Conservation (phyloP, 2,113 vertebrate species). For the Actenoides lindsayi region DNA sequence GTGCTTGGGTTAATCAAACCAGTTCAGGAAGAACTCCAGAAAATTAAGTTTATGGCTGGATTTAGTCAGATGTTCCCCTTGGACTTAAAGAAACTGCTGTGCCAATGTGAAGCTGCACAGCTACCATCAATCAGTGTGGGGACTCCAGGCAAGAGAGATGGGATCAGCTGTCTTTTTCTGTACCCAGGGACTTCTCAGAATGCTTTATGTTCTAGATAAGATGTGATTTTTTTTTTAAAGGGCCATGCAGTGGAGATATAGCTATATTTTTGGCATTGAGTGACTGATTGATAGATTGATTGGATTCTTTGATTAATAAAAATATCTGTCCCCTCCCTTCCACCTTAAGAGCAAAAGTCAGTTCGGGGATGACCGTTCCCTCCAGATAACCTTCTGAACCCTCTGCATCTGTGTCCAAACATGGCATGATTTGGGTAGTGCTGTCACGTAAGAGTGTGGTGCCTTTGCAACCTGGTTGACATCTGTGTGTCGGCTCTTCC, state of each 20-base stretch:
- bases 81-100: not conserved
- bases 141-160: not conserved
- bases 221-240: constrained; percentile 65
- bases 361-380: not conserved
- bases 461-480: not conserved
- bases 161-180: not conserved
- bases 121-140: not conserved
- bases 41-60: not conserved
- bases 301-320: not conserved
- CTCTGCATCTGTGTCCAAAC: not conserved
- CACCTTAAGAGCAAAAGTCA: not conserved
- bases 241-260: not conserved
- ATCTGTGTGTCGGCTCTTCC: not conserved
- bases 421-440: not conserved
- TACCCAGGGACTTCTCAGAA: not conserved
- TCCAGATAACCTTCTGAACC: not conserved
- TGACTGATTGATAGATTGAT: not conserved
- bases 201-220: constrained; percentile 11
- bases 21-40: not conserved
- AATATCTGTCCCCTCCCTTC: not conserved
- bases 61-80: not conserved
- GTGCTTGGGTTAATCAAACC: not conserved
- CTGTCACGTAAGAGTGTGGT: not conserved
- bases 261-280: constrained; percentile 39
- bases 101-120: not conserved